Conservation (phyloP, 2,888 invertebrate genomes). For the Plebejus anna region DNA sequence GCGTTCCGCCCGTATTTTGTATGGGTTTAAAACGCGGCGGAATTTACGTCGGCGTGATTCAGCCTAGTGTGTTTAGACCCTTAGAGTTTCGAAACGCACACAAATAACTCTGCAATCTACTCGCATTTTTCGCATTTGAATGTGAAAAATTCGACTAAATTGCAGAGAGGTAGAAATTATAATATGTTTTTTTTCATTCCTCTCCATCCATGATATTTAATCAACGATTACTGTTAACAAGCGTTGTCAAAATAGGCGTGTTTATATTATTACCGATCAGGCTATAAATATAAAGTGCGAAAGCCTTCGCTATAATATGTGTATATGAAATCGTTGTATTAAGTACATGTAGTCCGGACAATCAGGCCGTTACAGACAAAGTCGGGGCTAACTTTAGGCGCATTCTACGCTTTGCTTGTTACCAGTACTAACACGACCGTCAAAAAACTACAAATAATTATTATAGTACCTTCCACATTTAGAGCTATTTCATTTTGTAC, state of each 20-base stretch:
- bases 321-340: constrained; percentile 18
- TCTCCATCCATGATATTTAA: not conserved
- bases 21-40: no score
- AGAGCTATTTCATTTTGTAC: no score
- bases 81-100: no score
- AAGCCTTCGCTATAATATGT: constrained; percentile 25
- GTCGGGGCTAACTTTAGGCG: not conserved
- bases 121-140: no score
- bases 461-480: not conserved
- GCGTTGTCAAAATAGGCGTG: not conserved
- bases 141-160: no score
- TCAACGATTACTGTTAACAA: not conserved
- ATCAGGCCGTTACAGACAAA: not conserved
- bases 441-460: not conserved
- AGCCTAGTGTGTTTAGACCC: no score
- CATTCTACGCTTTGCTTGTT: not conserved
- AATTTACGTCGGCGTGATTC: no score
- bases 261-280: not conserved
- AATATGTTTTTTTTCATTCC: not conserved
- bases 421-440: constrained; percentile 16
- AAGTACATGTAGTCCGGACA: not conserved
- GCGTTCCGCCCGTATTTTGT: no score
- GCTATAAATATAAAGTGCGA: constrained; percentile 22
- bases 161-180: no score
- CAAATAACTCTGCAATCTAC: no score